Conservation (phyloP, 2,797 vertebrate species). For the Pseudochirops corinnae region DNA sequence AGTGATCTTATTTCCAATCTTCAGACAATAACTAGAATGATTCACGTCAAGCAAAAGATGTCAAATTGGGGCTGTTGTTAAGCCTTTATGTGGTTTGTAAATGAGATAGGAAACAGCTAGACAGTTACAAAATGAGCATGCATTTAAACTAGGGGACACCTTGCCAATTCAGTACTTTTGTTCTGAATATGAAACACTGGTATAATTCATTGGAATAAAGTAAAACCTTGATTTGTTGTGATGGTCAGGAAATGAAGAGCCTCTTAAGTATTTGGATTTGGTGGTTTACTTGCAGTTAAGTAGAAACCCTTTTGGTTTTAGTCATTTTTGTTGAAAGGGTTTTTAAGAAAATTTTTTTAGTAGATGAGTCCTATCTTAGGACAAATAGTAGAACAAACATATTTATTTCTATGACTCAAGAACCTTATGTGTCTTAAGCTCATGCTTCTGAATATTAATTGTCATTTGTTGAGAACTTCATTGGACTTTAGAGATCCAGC, state of each 20-base stretch:
- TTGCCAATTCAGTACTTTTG: neutral
- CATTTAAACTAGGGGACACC: neutral
- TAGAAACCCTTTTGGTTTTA: slow-evolving; percentile 52
- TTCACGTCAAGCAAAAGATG: slow-evolving; percentile 39
- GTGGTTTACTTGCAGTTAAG: slow-evolving; percentile 18
- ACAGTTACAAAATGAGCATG: neutral
- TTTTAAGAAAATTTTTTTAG: neutral
- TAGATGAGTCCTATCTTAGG: neutral
- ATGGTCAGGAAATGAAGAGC: slow-evolving; percentile 19
- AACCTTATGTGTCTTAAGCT: neutral
- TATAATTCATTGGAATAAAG: neutral
- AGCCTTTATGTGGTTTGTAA: neutral
- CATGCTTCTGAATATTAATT: neutral
- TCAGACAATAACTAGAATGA: slow-evolving; percentile 53
- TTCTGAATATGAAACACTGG: neutral
- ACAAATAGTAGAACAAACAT: neutral
- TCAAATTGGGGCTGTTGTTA: neutral
- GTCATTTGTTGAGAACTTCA: neutral
- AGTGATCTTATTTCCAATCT: slow-evolving; percentile 10
- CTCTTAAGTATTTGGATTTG: slow-evolving; percentile 17
- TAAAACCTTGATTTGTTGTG: neutral
- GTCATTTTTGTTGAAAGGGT: slow-evolving; percentile 34
- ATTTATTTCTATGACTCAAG: neutral
- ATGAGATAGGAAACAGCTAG: neutral
- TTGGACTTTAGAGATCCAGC: neutral